phyloP scores from a whole-genome alignment of 2,888 invertebrate species.

The Coenonympha glycerion region DNA sequence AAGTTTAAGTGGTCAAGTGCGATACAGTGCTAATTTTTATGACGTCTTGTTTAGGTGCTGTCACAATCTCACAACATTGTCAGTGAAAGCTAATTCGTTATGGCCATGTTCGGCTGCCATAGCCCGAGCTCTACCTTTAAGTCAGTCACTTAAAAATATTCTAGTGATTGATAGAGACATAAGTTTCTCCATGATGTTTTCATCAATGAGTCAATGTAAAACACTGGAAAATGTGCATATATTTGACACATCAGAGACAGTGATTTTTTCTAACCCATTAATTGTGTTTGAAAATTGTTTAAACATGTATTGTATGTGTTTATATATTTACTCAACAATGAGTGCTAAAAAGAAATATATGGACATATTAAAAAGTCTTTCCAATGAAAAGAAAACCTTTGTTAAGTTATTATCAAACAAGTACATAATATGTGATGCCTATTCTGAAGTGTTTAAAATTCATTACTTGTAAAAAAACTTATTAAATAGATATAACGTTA shows the following conservation, averaged over 20 bases:
- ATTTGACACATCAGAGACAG: constrained; percentile 34
- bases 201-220: constrained; percentile 45
- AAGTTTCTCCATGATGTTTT: constrained; percentile 45
- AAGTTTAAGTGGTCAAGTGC: constrained; percentile 44
- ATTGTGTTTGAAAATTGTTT: constrained; percentile 45
- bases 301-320: constrained; percentile 46
- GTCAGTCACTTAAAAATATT: constrained; percentile 48
- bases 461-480: no score
- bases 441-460: constrained; percentile 47
- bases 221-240: constrained; percentile 55
- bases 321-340: constrained; percentile 42
- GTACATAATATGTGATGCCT: constrained; percentile 41
- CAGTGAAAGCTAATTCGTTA: constrained; percentile 39
- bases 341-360: constrained; percentile 33
- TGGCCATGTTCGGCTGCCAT: constrained; percentile 38
- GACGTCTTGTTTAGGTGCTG: constrained; percentile 48
- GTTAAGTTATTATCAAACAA: constrained; percentile 26
- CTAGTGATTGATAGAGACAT: constrained; percentile 46
- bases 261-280: constrained; percentile 38
- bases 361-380: constrained; percentile 40
- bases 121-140: constrained; percentile 40
- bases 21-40: constrained; percentile 50
- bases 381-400: constrained; percentile 37
- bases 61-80: constrained; percentile 47
- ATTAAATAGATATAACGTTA: no score